Conservation (phyloP, 2,113 vertebrate species). For the Barnardius zonarius region DNA sequence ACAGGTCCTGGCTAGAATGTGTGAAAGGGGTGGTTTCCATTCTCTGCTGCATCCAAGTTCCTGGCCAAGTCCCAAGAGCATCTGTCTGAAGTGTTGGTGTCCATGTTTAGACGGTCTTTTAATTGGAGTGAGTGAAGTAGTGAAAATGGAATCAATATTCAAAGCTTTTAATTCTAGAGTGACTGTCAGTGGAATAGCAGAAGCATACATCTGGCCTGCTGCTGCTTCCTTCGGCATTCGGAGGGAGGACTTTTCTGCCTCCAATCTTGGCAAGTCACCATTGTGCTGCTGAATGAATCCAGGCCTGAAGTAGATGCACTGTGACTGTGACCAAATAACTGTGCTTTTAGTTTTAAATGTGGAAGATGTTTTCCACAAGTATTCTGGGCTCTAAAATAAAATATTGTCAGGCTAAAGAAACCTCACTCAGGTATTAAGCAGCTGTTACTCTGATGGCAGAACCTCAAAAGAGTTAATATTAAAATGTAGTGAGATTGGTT, state of each 20-base stretch:
- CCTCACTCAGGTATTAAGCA: not conserved
- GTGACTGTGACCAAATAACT: not conserved
- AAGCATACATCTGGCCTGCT: not conserved
- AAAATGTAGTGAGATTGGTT: not conserved
- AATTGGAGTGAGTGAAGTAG: not conserved
- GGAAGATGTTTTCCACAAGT: not conserved
- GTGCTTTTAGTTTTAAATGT: not conserved
- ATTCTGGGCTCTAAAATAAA: not conserved
- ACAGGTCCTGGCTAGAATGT: not conserved
- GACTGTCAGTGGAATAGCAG: fast-evolving
- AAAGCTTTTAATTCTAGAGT: not conserved
- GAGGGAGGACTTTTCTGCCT: not conserved
- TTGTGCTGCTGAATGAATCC: not conserved
- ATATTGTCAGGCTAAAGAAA: not conserved
- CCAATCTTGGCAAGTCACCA: fast-evolving
- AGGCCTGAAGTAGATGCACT: not conserved
- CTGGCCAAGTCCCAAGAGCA: not conserved
- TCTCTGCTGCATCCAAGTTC: not conserved
- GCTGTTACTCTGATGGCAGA: not conserved
- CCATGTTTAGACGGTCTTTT: not conserved
- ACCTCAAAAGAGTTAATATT: not conserved
- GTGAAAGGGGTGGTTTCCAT: fast-evolving
- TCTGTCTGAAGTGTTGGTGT: not conserved
- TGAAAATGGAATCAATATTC: not conserved
- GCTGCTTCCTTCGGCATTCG: not conserved